Evolutionary conservation across 2,888 invertebrate species (phyloP), one percentile per base, ranked within the genome.

Genomic region (Lampropteryx suffumata): DNA sequence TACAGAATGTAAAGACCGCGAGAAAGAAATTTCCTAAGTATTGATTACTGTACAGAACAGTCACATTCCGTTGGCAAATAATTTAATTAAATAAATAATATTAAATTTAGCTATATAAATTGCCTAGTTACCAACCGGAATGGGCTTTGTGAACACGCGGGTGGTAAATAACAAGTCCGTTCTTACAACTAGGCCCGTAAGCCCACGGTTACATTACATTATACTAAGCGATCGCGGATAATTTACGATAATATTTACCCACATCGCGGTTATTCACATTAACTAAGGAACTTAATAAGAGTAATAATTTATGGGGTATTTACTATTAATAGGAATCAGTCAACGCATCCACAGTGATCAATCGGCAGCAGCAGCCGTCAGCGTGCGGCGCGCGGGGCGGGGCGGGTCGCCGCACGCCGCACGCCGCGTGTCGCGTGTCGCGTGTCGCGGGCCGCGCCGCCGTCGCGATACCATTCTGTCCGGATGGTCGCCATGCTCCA

Each of bases 101-200:
- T 80, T 82, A 79, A 74, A 88, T 87, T 88, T 85, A 84, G 82
- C 88, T 89, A 89, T 72, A 17, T 17, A 81, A 87, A 84, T 89
- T 90, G 84, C 76, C 89, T 90, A 90, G 79, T 79, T 78, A 84
- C 90, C 90, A 83, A 83, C 74, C 65, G 87, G 89, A 89, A 89
- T 80, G 86, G 80, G 79, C 84, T 86, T 79, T 58, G 87, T 90
- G 90, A 90, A 90, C 90, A 90, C 90, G 85, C 89, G 81, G 89
- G 90, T 90, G 90, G 90, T 84, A 76, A 84, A 79, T 85, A 82
- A 85, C 82, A 84, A 84, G 77, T 87, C 84, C 85, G 81, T 84
- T 76, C 80, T 79, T 79, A 82, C 79, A 76, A 67, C 67, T 75
- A 82, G 84, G 79, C 83, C 67, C 68, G 64, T 65, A 68, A 80